Evolutionary conservation across 2,888 invertebrate genomes (phyloP).

Genomic region (Patella caerulea): DNA sequence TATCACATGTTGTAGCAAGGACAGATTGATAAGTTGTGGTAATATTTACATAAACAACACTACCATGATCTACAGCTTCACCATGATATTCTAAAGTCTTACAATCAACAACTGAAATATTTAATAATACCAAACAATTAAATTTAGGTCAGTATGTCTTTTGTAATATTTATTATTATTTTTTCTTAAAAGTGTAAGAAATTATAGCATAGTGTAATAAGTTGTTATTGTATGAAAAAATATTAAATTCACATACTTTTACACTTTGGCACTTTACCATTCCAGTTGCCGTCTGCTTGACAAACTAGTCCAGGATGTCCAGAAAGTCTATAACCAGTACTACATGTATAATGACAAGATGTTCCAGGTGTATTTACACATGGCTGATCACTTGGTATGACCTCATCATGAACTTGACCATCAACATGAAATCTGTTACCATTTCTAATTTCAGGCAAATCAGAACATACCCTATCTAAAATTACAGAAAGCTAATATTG

Average conservation of each 20-base stretch:
- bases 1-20: constrained; percentile 36
- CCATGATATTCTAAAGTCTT: constrained; percentile 28
- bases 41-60: constrained; percentile 34
- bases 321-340: constrained; percentile 40
- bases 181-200: too few relatives aligned
- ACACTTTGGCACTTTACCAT: constrained; percentile 44
- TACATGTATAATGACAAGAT: constrained; percentile 45
- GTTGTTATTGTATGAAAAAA: too few relatives aligned
- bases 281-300: constrained; percentile 46
- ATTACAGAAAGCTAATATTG: neutral
- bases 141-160: too few relatives aligned
- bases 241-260: constrained; percentile 36
- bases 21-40: constrained; percentile 41
- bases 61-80: constrained; percentile 29
- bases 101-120: constrained; percentile 46
- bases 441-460: constrained; percentile 38
- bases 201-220: too few relatives aligned
- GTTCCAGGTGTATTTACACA: constrained; percentile 41
- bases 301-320: constrained; percentile 51
- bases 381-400: constrained; percentile 36
- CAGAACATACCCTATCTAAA: constrained; percentile 34
- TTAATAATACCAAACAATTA: neutral
- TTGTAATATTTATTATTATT: too few relatives aligned
- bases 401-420: constrained; percentile 42
- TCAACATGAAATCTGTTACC: constrained; percentile 44